These are phyloP conservation scores for Lobophora halterata DNA, from an alignment of 2,888 invertebrate species.

Conservation along the genomic window DNA sequence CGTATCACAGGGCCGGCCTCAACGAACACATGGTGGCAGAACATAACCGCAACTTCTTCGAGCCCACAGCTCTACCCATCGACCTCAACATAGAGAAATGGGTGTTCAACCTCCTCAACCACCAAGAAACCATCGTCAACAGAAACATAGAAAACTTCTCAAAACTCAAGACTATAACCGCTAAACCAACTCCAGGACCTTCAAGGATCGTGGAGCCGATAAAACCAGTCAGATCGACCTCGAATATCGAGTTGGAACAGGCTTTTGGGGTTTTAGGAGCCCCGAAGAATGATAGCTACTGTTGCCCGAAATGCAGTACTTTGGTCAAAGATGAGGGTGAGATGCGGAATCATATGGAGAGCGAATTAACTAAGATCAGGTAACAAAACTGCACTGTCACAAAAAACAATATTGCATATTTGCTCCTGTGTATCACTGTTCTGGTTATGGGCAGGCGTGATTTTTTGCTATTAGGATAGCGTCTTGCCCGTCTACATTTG, in stretches of 20 bases:
- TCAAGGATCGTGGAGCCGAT: conserved; percentile 14
- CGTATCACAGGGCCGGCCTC: conserved; percentile 77
- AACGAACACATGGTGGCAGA: conserved; percentile 76
- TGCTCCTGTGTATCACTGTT: no score
- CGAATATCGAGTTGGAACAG: conserved; percentile 41
- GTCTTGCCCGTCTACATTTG: no score
- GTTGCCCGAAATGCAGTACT: conserved; percentile 61
- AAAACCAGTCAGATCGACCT: conserved; percentile 8
- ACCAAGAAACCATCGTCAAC: conserved; percentile 52
- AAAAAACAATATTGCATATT: not conserved
- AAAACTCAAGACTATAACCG: conserved; percentile 42
- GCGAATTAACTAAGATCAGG: conserved; percentile 66
- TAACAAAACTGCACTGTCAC: conserved; percentile 28
- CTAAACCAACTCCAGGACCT: conserved; percentile 22
- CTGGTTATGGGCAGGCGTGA: no score
- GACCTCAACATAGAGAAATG: conserved; percentile 75
- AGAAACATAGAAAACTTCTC: conserved; percentile 46
- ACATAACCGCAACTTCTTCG: conserved; percentile 55
- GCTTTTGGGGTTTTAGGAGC: conserved; percentile 57
- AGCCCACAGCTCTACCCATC: conserved; percentile 60
- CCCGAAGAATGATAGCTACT: conserved; percentile 41
- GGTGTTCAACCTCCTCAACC: conserved; percentile 61
- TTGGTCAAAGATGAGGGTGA: conserved; percentile 42
- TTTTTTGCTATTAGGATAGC: no score
- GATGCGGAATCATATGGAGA: conserved; percentile 63